Evolutionary conservation across 2,113 vertebrate genomes (phyloP).

Genomic region (Noturus placidus): DNA sequence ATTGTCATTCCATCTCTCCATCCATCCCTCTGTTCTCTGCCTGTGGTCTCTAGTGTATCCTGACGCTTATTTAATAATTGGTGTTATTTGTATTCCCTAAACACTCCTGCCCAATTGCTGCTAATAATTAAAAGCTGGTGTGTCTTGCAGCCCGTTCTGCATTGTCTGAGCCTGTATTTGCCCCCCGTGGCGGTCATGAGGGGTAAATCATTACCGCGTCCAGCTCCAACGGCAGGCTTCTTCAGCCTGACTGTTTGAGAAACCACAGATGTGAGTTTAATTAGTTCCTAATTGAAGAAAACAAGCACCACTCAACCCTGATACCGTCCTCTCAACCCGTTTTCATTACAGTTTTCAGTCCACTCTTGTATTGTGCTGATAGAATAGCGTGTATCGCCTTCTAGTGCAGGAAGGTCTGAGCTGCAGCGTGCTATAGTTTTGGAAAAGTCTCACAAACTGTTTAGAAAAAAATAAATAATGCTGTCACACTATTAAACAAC

Average conservation of each 20-base stretch:
- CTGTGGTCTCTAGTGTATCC: background rate
- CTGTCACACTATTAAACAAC: too few relatives aligned
- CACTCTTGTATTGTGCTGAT: background rate
- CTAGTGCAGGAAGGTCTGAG: background rate
- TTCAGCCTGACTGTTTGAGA: background rate
- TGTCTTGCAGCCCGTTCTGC: background rate
- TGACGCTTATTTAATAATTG: constrained; percentile 11
- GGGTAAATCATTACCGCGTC: background rate
- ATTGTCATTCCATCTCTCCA: background rate
- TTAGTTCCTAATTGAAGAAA: background rate
- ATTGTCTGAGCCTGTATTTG: background rate
- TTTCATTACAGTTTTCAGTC: background rate
- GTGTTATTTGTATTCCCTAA: constrained; percentile 1
- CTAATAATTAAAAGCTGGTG: constrained; percentile 13
- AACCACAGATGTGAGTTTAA: background rate
- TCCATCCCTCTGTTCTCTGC: background rate
- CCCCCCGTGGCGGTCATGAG: background rate
- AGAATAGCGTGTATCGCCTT: background rate
- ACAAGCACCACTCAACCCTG: background rate
- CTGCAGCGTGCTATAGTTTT: too few relatives aligned
- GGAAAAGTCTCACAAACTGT: too few relatives aligned
- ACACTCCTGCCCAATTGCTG: background rate
- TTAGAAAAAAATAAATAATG: too few relatives aligned
- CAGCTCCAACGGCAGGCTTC: background rate
- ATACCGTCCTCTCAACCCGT: background rate